These are phyloP conservation scores for Macrosteles quadrilineatus DNA, from an alignment of 1,140 invertebrate genomes.

Conservation along the genomic window DNA sequence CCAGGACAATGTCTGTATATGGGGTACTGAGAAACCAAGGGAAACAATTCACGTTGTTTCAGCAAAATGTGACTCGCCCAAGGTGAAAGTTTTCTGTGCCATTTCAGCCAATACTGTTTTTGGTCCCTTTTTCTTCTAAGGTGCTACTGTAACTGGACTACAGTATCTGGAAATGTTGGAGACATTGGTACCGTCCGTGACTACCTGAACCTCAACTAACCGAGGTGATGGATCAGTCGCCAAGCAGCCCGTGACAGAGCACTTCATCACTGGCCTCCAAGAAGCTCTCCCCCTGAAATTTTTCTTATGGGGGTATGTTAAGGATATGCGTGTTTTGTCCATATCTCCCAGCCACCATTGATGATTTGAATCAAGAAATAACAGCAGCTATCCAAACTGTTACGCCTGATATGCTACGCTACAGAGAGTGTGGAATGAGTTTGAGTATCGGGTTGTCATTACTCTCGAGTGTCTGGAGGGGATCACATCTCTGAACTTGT, in stretches of 20 bases:
- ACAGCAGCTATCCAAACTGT: slow-evolving; percentile 15
- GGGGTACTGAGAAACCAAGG: slow-evolving; percentile 9
- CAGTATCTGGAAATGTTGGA: slow-evolving; percentile 30
- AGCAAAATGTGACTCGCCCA: slow-evolving; percentile 23
- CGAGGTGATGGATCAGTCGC: slow-evolving; percentile 38
- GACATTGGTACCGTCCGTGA: slow-evolving; percentile 36
- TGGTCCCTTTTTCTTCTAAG: slow-evolving; percentile 25
- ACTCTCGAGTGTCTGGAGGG: slow-evolving; percentile 14
- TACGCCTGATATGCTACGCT: slow-evolving; percentile 24
- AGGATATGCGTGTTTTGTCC: slow-evolving; percentile 11
- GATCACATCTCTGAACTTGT: background rate
- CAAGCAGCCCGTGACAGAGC: slow-evolving; percentile 9
- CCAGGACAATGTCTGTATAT: slow-evolving; percentile 18
- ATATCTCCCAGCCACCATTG: background rate
- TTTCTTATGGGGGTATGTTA: slow-evolving; percentile 9
- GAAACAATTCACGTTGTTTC: background rate
- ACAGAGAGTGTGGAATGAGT: slow-evolving; percentile 28
- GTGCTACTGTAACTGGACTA: slow-evolving; percentile 28
- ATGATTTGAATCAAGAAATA: slow-evolving; percentile 7
- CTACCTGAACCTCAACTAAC: slow-evolving; percentile 35
- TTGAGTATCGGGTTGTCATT: slow-evolving; percentile 7
- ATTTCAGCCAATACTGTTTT: slow-evolving; percentile 30
- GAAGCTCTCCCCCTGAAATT: background rate
- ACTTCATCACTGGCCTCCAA: slow-evolving; percentile 12
- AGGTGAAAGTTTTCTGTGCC: slow-evolving; percentile 25